Base-by-base conservation (phyloP, 1,140 invertebrate species). In the Tenebrio molitor region DNA sequence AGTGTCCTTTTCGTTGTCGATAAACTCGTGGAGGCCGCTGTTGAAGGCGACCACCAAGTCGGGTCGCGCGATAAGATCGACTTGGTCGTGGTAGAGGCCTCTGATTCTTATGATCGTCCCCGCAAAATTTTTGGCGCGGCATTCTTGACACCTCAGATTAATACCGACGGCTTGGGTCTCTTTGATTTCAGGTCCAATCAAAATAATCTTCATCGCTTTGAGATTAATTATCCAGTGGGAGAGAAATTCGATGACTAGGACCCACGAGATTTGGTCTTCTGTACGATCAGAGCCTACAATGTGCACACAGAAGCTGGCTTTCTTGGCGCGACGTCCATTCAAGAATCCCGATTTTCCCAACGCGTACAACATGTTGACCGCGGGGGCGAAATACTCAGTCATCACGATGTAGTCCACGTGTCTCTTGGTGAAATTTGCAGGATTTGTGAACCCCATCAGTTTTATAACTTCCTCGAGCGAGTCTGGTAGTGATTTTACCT, bases 41-140 rank as follows among this genome's bases (percentile, higher is more conserved):
- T 83, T 84, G 58, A 83, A 81, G 12, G 78, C 76, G 5, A 79
- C 76, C n/a, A 83, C 76, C 17, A 81, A 25, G 74, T 81, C 71
- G 12, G 82, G 80, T 23, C 74, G 68, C 39, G 72, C 34, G 36
- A 81, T 71, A 63, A 53, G 10, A n/a, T 67, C 25, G 7, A 72
- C 29, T 44, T 77, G 72, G 15, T 83, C 69, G 46, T 78, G 77
- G 74, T 82, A 82, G 12, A 79, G 69, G 50, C 41, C 64, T 7
- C 66, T 72, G 41, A 74, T 69, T 23, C 71, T 76, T 16, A 69
- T 21, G 44, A 77, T 68, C 12, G 53, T 70, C 12, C 72, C 29
- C 19, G 62, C 46, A 42, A 66, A 42, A 46, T 74, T 72, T 71
- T 70, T 75, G 16, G 39, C 21, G 44, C 46, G 44, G 71, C 76